Percentiles rank a stretch among this genome's conserved stretches.
These are phyloP conservation scores for Stegastes partitus DNA, from an alignment of 2,113 vertebrate genomes.

Conservation along the genomic window DNA sequence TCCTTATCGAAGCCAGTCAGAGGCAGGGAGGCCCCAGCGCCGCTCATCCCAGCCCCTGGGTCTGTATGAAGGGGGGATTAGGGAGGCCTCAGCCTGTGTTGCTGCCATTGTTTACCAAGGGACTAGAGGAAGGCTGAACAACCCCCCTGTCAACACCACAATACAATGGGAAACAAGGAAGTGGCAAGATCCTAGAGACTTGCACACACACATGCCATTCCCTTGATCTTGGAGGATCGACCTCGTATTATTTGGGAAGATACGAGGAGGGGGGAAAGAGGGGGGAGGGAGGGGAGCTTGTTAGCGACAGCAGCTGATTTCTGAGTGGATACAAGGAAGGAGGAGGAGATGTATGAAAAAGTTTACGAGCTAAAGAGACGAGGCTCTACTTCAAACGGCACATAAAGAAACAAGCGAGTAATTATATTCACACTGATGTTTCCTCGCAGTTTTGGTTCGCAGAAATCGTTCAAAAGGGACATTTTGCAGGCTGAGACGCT, in stretches of 20 bases:
- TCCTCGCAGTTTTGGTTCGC: not conserved
- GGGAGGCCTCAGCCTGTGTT: conserved; percentile 80
- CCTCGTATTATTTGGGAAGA: conserved; percentile 54
- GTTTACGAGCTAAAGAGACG: not conserved
- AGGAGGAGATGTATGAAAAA: conserved; percentile 26
- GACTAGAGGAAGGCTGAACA: conserved; percentile 77
- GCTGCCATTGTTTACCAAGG: conserved; percentile 83
- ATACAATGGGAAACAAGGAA: conserved; percentile 80
- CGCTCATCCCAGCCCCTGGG: conserved; percentile 67
- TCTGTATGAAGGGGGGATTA: conserved; percentile 71
- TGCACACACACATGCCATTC: conserved; percentile 63
- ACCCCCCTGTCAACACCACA: conserved; percentile 76
- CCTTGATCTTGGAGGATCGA: conserved; percentile 75
- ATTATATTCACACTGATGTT: conserved; percentile 6
- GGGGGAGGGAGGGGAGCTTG: conserved; percentile 17
- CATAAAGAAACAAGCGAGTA: not conserved
- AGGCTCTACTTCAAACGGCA: no score
- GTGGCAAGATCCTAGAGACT: conserved; percentile 68
- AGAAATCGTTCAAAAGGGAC: conserved; percentile 15
- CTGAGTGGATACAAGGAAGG: conserved; percentile 41
- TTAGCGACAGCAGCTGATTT: conserved; percentile 47
- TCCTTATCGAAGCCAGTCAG: conserved; percentile 81
- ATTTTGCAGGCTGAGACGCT: conserved; percentile 5
- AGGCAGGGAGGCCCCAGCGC: conserved; percentile 67
- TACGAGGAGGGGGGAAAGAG: conserved; percentile 4